Percentiles rank a stretch among this genome's conserved stretches.
Evolutionary conservation across 2,113 vertebrate species (phyloP).

Genomic region (Synodontis membranacea): DNA sequence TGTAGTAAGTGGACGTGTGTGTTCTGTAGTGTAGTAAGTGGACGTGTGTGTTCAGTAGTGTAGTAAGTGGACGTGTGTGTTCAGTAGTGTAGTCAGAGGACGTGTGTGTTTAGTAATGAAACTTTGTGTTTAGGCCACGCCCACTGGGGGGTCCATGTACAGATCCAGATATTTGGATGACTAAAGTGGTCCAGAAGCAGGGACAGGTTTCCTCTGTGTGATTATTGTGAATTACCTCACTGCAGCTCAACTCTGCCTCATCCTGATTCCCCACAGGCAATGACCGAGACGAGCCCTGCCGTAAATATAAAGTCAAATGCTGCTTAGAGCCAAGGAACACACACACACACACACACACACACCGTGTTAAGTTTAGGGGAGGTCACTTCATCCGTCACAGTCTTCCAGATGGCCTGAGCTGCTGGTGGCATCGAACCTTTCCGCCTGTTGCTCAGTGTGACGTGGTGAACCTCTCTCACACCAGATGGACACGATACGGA

Average conservation of each 20-base stretch:
- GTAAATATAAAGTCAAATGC: constrained; percentile 18
- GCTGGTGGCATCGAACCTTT: constrained; percentile 35
- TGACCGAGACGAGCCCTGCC: neutral
- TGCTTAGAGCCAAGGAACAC: constrained; percentile 26
- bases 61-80: neutral
- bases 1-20: too few relatives aligned
- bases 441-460: constrained; percentile 48
- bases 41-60: neutral
- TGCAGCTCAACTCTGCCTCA: constrained; percentile 25
- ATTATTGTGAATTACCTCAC: neutral
- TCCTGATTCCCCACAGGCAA: constrained; percentile 53
- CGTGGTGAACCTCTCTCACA: constrained; percentile 25
- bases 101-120: neutral
- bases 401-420: constrained; percentile 46
- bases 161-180: neutral
- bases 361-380: constrained; percentile 12
- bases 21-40: neutral
- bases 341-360: constrained; percentile 15
- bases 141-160: neutral
- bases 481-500: constrained; percentile 42
- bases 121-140: too few relatives aligned
- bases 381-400: constrained; percentile 25
- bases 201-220: neutral
- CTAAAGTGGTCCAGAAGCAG: too few relatives aligned
- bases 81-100: neutral